A percentile compares a stretch with the other conserved stretches of the same genome.
Conservation (phyloP, 2,113 vertebrate species). For the Prionailurus bengalensis region DNA sequence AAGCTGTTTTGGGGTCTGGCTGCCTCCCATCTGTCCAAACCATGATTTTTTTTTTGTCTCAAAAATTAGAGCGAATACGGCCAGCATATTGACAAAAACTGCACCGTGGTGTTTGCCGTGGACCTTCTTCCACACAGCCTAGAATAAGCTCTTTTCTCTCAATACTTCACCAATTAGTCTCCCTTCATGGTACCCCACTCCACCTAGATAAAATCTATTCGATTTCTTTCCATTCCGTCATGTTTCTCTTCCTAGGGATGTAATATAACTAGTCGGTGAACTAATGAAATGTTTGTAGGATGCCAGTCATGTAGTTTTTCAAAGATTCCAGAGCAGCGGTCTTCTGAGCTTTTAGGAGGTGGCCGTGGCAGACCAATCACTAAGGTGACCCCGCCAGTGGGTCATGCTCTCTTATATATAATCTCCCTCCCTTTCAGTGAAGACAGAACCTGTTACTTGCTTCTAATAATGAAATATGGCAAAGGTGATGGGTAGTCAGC, state of each 20-base stretch:
- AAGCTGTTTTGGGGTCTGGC: neutral
- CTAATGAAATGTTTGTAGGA: neutral
- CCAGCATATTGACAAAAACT: accelerated
- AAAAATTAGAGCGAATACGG: neutral
- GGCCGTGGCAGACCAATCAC: neutral
- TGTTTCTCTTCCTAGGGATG: neutral
- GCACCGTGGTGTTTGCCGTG: accelerated
- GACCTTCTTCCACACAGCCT: neutral
- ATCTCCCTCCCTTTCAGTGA: neutral
- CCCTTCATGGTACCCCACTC: accelerated
- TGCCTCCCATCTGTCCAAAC: neutral
- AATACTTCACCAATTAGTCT: no score
- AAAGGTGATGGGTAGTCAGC: neutral
- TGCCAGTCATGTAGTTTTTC: accelerated
- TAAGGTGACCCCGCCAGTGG: neutral
- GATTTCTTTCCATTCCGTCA: neutral
- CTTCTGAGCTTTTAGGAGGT: neutral
- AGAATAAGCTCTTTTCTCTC: neutral
- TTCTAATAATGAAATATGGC: neutral
- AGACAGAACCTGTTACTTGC: neutral
- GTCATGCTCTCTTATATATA: accelerated
- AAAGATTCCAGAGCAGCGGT: neutral
- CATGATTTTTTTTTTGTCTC: neutral
- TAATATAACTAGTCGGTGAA: neutral
- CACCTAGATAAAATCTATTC: neutral